phyloP scores from a whole-genome alignment of 2,113 vertebrate genomes.

The Alligator sinensis region DNA sequence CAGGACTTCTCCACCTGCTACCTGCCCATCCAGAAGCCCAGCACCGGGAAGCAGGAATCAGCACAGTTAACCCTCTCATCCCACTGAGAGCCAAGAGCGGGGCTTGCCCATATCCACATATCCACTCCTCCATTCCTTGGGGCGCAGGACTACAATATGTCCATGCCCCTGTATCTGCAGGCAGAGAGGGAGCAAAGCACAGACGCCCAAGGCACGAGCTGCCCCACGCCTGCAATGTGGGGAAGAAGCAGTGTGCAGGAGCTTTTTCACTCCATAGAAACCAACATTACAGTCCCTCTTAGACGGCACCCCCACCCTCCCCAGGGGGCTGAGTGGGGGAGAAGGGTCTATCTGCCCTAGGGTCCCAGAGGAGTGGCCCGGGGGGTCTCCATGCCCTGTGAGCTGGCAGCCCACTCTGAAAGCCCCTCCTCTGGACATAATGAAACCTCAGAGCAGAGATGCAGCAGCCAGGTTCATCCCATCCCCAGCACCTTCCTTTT shows the following conservation, averaged over 20 bases:
- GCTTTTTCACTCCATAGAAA: background rate
- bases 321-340: no score
- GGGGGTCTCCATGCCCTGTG: background rate
- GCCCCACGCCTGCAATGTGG: background rate
- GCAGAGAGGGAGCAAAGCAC: background rate
- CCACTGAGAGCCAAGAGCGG: background rate
- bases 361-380: background rate
- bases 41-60: background rate
- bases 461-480: background rate
- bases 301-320: no score
- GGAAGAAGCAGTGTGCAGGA: background rate
- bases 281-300: no score
- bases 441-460: background rate
- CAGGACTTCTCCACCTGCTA: background rate
- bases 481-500: fast-evolving
- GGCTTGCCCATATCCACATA: background rate
- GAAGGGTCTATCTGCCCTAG: background rate
- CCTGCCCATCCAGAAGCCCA: fast-evolving
- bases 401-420: background rate
- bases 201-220: no score
- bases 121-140: background rate
- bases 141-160: background rate
- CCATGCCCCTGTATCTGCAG: background rate
- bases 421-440: background rate
- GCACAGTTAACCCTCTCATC: background rate